A percentile compares a stretch with the other conserved stretches of the same genome.
Evolutionary conservation across 2,888 invertebrate species (phyloP).

Genomic region (Eumerus sabulonum): DNA sequence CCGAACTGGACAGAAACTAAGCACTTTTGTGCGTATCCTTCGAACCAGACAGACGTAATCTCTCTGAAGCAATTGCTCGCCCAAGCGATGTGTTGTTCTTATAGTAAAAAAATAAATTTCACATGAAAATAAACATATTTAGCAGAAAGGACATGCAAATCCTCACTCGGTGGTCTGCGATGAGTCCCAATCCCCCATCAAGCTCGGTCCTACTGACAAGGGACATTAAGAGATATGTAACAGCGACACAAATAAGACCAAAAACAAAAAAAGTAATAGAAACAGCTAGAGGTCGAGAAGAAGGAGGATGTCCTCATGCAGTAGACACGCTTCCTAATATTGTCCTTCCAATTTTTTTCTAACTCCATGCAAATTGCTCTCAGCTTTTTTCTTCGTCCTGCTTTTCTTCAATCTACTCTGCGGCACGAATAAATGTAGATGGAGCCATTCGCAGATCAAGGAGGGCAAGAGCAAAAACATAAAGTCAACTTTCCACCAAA

Average conservation of each 20-base stretch:
- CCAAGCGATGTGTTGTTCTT: slow-evolving; percentile 19
- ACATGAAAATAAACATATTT: slow-evolving; percentile 32
- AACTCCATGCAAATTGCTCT: slow-evolving; percentile 44
- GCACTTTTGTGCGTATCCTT: slow-evolving; percentile 1
- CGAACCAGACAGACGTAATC: slow-evolving; percentile 31
- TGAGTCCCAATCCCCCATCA: no score
- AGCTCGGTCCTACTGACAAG: slow-evolving; percentile 4
- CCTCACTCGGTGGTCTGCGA: neutral
- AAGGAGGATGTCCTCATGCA: slow-evolving; percentile 8
- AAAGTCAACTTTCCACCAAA: slow-evolving; percentile 23
- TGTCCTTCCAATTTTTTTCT: slow-evolving; percentile 2
- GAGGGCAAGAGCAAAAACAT: no score
- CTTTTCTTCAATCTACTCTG: no score
- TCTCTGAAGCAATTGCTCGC: slow-evolving; percentile 21
- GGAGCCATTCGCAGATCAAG: neutral
- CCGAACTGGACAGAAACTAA: slow-evolving; percentile 13
- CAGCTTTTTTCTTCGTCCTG: neutral
- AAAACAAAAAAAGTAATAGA: no score
- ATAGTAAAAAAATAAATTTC: slow-evolving; percentile 23
- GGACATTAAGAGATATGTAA: slow-evolving; percentile 15
- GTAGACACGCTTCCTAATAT: slow-evolving; percentile 5
- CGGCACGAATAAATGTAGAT: no score
- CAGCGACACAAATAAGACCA: no score
- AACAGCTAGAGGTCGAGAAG: no score
- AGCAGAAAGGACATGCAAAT: slow-evolving; percentile 46